A percentile compares a stretch with the other conserved stretches of the same genome.
Conservation (phyloP, 2,888 invertebrate genomes). For the Leptinotarsa rubiginosa region DNA sequence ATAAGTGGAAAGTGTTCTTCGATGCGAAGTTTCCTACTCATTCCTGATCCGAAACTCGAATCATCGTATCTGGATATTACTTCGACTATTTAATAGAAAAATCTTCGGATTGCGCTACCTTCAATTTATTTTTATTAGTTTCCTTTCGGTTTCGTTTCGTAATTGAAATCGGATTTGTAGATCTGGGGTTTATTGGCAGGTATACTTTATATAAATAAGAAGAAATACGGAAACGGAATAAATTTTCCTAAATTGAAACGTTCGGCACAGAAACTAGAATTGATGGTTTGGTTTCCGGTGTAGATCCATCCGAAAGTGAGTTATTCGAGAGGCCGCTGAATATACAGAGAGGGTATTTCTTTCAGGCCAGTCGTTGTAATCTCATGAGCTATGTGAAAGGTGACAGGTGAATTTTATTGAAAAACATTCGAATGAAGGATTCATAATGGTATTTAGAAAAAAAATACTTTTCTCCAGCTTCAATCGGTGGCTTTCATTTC, state of each 20-base stretch:
- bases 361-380: no score
- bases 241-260: slow-evolving; percentile 10
- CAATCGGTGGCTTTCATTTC: no score
- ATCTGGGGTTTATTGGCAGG: slow-evolving; percentile 15
- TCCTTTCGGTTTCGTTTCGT: slow-evolving; percentile 10
- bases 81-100: slow-evolving; percentile 12
- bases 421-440: no score
- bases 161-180: slow-evolving; percentile 21
- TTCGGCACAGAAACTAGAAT: slow-evolving; percentile 7
- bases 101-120: slow-evolving; percentile 2
- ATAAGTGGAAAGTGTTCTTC: slow-evolving; percentile 3
- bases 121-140: slow-evolving; percentile 13
- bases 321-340: background rate
- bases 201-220: slow-evolving; percentile 17
- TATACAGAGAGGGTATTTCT: background rate
- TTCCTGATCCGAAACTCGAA: background rate
- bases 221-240: background rate
- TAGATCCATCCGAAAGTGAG: background rate
- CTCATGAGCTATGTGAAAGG: no score
- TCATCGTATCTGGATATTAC: background rate
- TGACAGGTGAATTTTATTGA: no score
- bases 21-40: background rate
- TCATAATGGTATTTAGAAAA: no score
- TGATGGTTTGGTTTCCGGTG: slow-evolving; percentile 8
- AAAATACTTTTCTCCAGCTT: no score